Evolutionary conservation across 1,140 invertebrate species (phyloP).

Genomic region (Bombus confusus): DNA sequence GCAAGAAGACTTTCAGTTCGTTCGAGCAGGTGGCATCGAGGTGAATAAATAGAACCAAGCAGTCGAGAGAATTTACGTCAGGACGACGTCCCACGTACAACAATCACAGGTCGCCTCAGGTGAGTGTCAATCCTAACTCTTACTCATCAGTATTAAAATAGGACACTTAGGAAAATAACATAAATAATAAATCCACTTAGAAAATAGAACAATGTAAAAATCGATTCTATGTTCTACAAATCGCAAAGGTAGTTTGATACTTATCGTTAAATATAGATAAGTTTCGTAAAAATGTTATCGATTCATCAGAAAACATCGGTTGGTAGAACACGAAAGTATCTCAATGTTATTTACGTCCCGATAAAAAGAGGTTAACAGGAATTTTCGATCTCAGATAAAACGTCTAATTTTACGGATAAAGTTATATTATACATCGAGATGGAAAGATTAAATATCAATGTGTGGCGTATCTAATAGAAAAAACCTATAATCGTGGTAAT

Average conservation of each 20-base stretch:
- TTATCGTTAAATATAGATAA: too few species aligned
- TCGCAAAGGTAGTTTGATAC: too few species aligned
- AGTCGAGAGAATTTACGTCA: conserved; percentile 65
- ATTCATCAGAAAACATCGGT: neutral
- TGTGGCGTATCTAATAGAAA: neutral
- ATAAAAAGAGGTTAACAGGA: neutral
- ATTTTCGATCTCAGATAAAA: neutral
- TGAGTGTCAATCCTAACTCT: conserved; percentile 60
- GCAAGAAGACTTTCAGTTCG: conserved; percentile 16
- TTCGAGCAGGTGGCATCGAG: conserved; percentile 57
- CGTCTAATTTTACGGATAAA: neutral
- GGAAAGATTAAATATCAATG: neutral
- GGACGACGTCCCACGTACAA: conserved; percentile 76
- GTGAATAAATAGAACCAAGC: conserved; percentile 56
- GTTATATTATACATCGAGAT: neutral
- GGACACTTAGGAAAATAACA: conserved; percentile 33
- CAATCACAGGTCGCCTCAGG: conserved; percentile 72
- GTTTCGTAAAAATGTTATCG: too few species aligned
- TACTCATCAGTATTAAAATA: neutral
- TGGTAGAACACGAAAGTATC: neutral
- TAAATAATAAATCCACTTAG: conserved; percentile 22
- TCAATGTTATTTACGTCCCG: too few species aligned
- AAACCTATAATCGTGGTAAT: neutral
- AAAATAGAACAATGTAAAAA: too few species aligned
- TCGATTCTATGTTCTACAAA: too few species aligned